Conservation (phyloP, 2,797 vertebrate species). For the Falco peregrinus region DNA sequence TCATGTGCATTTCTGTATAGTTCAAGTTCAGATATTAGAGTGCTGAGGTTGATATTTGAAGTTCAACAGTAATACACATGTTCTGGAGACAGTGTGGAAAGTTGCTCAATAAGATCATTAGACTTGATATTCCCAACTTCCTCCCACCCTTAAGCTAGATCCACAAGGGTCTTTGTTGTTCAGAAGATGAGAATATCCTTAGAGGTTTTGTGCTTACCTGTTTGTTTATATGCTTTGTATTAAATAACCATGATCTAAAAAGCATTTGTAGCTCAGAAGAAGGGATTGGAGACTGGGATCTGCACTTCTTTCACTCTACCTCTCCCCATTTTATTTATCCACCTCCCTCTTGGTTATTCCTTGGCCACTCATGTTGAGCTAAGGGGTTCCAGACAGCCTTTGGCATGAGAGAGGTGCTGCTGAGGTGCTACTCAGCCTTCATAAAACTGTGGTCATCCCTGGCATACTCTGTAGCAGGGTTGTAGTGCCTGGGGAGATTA, state of each 20-base stretch:
- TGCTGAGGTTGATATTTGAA: not conserved
- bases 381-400: not conserved
- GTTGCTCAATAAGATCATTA: not conserved
- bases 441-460: not conserved
- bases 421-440: not conserved
- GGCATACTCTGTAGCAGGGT: not conserved
- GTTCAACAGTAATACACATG: not conserved
- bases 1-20: not conserved
- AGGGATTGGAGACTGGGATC: not conserved
- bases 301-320: not conserved
- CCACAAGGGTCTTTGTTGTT: not conserved
- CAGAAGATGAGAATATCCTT: not conserved
- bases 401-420: not conserved
- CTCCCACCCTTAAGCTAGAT: not conserved
- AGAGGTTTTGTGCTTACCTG: not conserved
- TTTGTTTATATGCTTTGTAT: not conserved
- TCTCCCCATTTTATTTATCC: not conserved
- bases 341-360: not conserved
- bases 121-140: not conserved
- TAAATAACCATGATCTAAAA: not conserved
- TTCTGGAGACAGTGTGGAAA: not conserved
- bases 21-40: not conserved
- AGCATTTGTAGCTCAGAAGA: not conserved
- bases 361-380: not conserved
- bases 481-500: not conserved